These are phyloP conservation scores for Brachyalestes nurse DNA, from an alignment of 2,797 vertebrate species.

Conservation along the genomic window DNA sequence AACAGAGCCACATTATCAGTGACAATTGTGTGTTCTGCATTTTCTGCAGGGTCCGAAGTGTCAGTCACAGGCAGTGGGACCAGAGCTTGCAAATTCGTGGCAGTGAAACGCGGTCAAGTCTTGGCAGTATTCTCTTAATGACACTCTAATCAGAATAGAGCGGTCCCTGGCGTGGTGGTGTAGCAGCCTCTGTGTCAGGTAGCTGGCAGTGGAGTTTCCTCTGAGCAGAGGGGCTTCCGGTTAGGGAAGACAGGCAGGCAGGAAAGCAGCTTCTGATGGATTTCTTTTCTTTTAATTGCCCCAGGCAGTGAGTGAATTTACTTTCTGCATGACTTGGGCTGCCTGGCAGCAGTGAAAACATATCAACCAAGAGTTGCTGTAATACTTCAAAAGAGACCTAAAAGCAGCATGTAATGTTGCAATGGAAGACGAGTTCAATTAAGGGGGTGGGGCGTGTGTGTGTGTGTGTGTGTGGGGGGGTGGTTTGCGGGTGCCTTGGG, in stretches of 20 bases:
- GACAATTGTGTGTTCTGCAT: constrained; percentile 22
- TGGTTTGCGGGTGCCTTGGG: constrained; percentile 26
- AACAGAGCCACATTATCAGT: constrained; percentile 53
- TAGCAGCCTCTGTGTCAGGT: constrained; percentile 44
- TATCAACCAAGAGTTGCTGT: constrained; percentile 37
- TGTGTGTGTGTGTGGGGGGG: not conserved
- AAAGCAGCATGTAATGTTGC: constrained; percentile 79
- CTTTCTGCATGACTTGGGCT: constrained; percentile 23
- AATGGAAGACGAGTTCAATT: constrained; percentile 62
- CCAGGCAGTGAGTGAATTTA: constrained; percentile 65
- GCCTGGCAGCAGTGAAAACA: constrained; percentile 49
- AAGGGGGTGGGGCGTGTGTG: not conserved
- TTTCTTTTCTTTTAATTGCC: constrained; percentile 61
- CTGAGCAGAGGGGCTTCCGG: constrained; percentile 47
- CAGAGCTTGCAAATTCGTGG: constrained; percentile 32
- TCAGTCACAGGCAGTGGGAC: constrained; percentile 30
- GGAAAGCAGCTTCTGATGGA: constrained; percentile 81
- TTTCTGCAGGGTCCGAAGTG: constrained; percentile 11
- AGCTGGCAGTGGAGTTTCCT: constrained; percentile 62
- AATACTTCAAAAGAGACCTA: constrained; percentile 49
- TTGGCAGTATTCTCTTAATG: constrained; percentile 20
- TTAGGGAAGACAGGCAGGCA: constrained; percentile 78
- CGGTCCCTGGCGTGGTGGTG: constrained; percentile 41
- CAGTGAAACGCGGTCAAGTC: constrained; percentile 46
- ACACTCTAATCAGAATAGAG: constrained; percentile 16